Evolutionary conservation across 2,113 vertebrate genomes (phyloP), one percentile per base, ranked within the genome.

Genomic region (Heteronetta atricapilla): DNA sequence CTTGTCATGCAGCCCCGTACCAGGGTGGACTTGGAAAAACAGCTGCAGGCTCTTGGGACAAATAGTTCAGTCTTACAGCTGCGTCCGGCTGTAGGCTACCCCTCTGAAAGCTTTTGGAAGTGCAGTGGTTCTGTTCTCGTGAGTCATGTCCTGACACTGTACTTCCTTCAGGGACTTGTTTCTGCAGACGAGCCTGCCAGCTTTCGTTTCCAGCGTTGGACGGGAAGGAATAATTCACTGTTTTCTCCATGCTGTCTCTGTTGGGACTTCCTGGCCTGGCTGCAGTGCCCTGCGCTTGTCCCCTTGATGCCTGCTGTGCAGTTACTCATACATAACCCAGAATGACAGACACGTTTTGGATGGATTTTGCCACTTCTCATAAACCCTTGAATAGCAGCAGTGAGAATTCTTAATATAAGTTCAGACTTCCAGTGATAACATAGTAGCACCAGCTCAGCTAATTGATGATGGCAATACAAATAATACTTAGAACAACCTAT

Each of bases 401-500:
- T 29, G 52, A 80, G 89, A 88, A 44, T 8, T 74, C 14, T 40
- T 64, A 42, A 13, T 2, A 20, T n/a, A 26, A 83, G 18, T 28
- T 81, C 50, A 59, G 33, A 20, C 10, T 70, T 82, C 18, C 1
- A 77, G 64, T 69, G 70, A 59, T 86, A 74, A 29, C 50, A n/a
- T 40, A 29, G 55, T 55, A 67, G 17, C 28, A 20, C 13, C 13
- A 9, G 23, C 77, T 83, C 26, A 58, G 53, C 26, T 62, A 25
- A 52, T 23, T 52, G 31, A 8, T 63, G 31, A 31, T 84, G 28
- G 4, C 53, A 18, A 25, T 46, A 7, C 17, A 25, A 81, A 10
- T 74, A 46, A 50, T 1, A 0, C 4, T 50, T 84, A 68, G 17
- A 33, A 18, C 48, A 50, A 1, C 36, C 4, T 13, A 0, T 28